These are phyloP conservation scores for Oxyteleia sp. DNA, from an alignment of 2,888 invertebrate species.

Conservation along the genomic window DNA sequence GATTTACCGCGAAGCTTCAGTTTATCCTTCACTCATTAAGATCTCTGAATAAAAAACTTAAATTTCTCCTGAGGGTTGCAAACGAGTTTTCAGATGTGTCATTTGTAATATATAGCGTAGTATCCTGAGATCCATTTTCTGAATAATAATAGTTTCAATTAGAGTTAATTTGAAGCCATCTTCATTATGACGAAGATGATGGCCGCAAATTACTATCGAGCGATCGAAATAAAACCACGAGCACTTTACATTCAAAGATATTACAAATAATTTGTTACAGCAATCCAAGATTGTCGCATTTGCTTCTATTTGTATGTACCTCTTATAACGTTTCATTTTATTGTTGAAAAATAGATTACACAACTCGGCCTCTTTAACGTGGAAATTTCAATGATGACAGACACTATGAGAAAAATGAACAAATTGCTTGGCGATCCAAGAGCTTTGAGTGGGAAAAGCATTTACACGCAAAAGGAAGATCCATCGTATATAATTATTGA, in stretches of 20 bases:
- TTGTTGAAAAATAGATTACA: conserved; percentile 77
- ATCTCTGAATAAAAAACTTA: conserved; percentile 17
- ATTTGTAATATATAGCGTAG: conserved; percentile 33
- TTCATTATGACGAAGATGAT: conserved; percentile 45
- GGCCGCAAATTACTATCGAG: conserved; percentile 63
- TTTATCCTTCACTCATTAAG: conserved; percentile 18
- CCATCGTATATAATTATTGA: conserved; percentile 88
- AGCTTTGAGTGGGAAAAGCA: conserved; percentile 81
- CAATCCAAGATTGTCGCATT: conserved; percentile 6
- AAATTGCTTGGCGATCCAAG: conserved; percentile 73
- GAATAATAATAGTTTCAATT: conserved; percentile 65
- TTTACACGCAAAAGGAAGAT: conserved; percentile 82
- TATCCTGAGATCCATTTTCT: conserved; percentile 39
- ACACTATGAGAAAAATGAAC: conserved; percentile 82
- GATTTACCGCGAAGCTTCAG: no score
- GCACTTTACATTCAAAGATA: conserved; percentile 33
- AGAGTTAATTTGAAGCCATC: conserved; percentile 65
- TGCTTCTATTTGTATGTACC: neutral
- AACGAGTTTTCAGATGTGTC: conserved; percentile 13
- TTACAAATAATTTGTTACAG: conserved; percentile 41
- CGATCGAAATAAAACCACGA: conserved; percentile 53
- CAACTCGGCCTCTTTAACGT: conserved; percentile 77
- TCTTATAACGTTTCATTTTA: conserved; percentile 15
- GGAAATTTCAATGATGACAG: conserved; percentile 84
- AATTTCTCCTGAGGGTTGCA: neutral